Base-by-base conservation (phyloP, 92 coral and sea anemone species). In the Heliopora coerulea region DNA sequence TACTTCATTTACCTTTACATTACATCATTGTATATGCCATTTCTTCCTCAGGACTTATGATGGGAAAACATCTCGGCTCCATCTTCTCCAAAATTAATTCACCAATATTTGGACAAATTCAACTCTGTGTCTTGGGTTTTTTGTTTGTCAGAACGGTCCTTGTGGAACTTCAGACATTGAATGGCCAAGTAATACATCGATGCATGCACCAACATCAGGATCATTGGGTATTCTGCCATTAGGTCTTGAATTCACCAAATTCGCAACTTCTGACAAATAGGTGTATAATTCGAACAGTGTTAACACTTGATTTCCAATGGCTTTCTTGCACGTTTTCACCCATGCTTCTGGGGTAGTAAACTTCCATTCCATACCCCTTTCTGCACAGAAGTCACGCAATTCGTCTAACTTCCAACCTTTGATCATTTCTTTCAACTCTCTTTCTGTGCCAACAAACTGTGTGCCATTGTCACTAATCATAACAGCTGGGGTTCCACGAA, bases 51-150 rank as follows among this genome's bases (percentile, higher is more conserved):
- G 80, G 15, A 82, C 81, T 17, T 62, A 62, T 42, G 69, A 14
- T 49, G 78, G 82, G 63, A 75, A 66, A 10, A 82, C 82, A 44
- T 65, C 82, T 59, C 72, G 27, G 27, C 80, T 83, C 85, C 85
- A 83, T 49, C 75, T 73, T 64, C 65, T 83, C 90, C 84, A 82
- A 54, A 86, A 86, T 20, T 68, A 33, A 24, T 80, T 69, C 23
- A 83, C 73, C 3, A 80, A 54, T 33, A 34, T 65, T 42, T 82
- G 86, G 13, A 82, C 80, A 50, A 82, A 76, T 62, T 82, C 63
- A 8, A 82, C 72, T 56, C 82, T 65, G 56, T 82, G 62, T 15
- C 82, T 25, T 21, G 78, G 86, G 72, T 76, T 65, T 28, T 40
- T 59, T 2, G 86, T 82, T 25, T 56, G 49, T 57, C 49, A 65